Percentiles rank a stretch among this genome's conserved stretches.
Evolutionary conservation across 2,888 invertebrate species (phyloP).

Genomic region (Limenitis camilla): DNA sequence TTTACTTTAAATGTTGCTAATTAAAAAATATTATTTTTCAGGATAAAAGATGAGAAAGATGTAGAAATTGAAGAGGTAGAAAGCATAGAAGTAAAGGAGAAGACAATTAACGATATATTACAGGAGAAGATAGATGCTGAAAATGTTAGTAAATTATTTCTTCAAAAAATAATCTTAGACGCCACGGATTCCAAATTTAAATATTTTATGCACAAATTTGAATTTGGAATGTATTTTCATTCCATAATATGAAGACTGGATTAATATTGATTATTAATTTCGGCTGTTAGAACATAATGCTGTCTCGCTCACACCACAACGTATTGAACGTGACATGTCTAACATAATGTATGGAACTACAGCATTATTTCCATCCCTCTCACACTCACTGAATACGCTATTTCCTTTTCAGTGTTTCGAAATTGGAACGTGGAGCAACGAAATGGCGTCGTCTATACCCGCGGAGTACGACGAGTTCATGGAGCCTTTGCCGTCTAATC

Average conservation of each 20-base stretch:
- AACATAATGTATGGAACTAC: not conserved
- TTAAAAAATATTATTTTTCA: not conserved
- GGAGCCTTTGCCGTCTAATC: conserved; percentile 76
- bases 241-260: too few species aligned
- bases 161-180: too few species aligned
- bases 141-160: conserved; percentile 38
- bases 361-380: too few species aligned
- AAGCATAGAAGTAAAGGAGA: conserved; percentile 39
- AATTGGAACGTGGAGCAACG: conserved; percentile 94
- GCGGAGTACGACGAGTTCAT: conserved; percentile 60
- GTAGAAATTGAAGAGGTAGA: conserved; percentile 15
- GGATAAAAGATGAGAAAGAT: conserved; percentile 19
- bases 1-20: not conserved
- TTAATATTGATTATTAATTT: too few species aligned
- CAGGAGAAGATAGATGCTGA: conserved; percentile 60
- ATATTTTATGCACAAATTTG: too few species aligned
- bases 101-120: conserved; percentile 57
- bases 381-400: too few species aligned
- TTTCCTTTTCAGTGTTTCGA: conserved; percentile 77
- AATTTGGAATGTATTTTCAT: too few species aligned
- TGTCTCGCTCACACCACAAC: too few species aligned
- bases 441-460: conserved; percentile 81
- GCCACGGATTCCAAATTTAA: too few species aligned
- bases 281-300: too few species aligned
- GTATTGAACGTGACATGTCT: not conserved